Base-by-base conservation (phyloP, 2,888 invertebrate species). In the Conomelus anceps region DNA sequence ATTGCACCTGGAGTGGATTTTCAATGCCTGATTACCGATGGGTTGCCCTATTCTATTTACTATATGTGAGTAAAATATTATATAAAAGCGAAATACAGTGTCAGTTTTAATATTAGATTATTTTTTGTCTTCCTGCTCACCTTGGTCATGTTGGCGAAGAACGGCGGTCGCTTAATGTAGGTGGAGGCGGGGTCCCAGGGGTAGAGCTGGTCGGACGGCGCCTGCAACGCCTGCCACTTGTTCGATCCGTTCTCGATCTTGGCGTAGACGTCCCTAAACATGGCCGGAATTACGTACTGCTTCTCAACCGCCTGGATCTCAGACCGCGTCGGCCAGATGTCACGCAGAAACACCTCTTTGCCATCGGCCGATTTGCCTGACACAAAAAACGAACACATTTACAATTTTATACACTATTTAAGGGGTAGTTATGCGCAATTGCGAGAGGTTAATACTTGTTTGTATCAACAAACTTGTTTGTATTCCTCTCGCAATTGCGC, bases 91-190 rank as follows among this genome's bases (percentile, higher is more conserved):
- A n/a, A n/a, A n/a, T n/a, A n/a, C n/a, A n/a, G n/a, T n/a, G n/a
- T n/a, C n/a, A n/a, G n/a, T 26, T 26, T 26, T 26, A 26, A 9
- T 6, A 88, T 24, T 22, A 88, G 86, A 22, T 22, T 9, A n/a
- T n/a, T 7, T 22, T 86, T 20, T 86, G 4, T 26, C 22, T 34
- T 6, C 22, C 26, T 24, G 24, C 92, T 92, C 92, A 96, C 96
- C 94, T 93, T 94, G 84, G 95, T 94, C 96, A 98, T 97, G 85
- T 94, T 95, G 85, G 98, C 97, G 93, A 99, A 99, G 95, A 99
- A 99, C 0, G 99, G 99, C 0, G 99, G 99, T 91, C 94, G 96
- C 94, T 99, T 98, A 91, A 99, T 99, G 93, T 99, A 99, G 0
- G 99, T 99, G 0, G 99, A 99, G 89, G 94, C 94, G 0, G 93